Evolutionary conservation across 2,113 vertebrate genomes (phyloP).

Genomic region (Coregonus clupeaformis): DNA sequence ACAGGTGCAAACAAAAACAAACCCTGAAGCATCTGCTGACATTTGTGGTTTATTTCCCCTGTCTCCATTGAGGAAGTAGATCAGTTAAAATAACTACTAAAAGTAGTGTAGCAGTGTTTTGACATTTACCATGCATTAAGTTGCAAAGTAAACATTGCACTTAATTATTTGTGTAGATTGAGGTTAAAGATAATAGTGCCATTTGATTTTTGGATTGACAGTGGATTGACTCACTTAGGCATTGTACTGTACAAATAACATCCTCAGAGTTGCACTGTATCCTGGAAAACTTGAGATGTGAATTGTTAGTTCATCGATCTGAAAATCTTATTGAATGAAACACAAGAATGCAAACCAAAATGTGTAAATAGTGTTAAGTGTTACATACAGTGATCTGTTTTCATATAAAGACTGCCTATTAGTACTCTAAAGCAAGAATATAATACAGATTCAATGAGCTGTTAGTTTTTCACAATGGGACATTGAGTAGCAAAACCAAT

Average conservation of each 20-base stretch:
- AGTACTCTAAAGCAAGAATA: not conserved
- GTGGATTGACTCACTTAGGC: not conserved
- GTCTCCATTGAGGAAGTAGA: constrained; percentile 14
- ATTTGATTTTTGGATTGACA: not conserved
- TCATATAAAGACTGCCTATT: not conserved
- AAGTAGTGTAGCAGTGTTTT: not conserved
- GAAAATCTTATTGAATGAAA: not conserved
- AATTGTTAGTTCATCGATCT: constrained; percentile 14
- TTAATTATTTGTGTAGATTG: not conserved
- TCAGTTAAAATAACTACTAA: constrained; percentile 11
- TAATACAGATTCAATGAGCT: no score
- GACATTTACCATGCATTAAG: constrained; percentile 17
- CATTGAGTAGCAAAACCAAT: not conserved
- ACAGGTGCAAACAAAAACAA: not conserved
- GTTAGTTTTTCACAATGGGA: no score
- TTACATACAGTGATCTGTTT: not conserved
- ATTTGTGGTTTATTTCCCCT: not conserved
- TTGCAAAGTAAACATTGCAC: constrained; percentile 15
- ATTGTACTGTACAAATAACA: not conserved
- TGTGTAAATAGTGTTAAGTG: not conserved
- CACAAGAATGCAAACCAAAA: not conserved
- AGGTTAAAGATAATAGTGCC: not conserved
- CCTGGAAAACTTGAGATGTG: not conserved
- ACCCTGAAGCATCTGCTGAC: not conserved
- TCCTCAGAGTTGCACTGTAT: not conserved